Base-by-base conservation (phyloP, 2,113 vertebrate genomes). In the Cynocephalus volans region DNA sequence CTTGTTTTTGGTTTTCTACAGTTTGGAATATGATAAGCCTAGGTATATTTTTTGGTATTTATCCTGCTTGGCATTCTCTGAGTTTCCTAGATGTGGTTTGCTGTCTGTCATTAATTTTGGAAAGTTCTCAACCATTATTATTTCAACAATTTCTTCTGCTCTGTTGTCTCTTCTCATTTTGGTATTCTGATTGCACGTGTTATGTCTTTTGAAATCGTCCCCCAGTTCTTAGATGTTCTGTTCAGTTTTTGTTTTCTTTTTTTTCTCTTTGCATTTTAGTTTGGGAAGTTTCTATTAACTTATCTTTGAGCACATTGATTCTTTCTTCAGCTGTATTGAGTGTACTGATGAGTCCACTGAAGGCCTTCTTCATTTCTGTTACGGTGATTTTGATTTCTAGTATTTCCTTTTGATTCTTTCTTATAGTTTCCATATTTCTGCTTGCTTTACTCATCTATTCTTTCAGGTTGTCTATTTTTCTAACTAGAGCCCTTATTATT, bases 341-440 rank as follows among this genome's bases (percentile, higher is more conserved):
- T 90, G 9, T 64, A 24, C 23, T 90, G 15, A 72, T 58, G 14
- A 90, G 72, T 77, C 24, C 41, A 72, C 8, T 54, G 75, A 87
- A 79, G 69, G 64, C 19, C 10, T 88, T 90, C 77, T 76, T 87
- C 5, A 52, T 92, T 76, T 82, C 48, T 86, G 13, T 93, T 76
- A 50, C 17, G 69, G 36, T 79, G 21, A 36, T 82, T 97, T 93
- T 79, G n/a, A 88, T 36, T 95, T 95, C 31, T 28, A 88, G 50
- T 60, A 83, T 82, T 90, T 94, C n/a, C 21, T 95, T 45, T 88
- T 87, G 56, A 84, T 92, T 84, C 10, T 93, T 94, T 73, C 36
- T 50, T 33, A 75, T 14, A 84, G 17, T 9, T 67, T 80, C 9
- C 7, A 36, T 81, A 52, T 69, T 7, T 77, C 33, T 94, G 56